Evolutionary conservation across 1,140 invertebrate species (phyloP).

Genomic region (Drosophila jambulina): DNA sequence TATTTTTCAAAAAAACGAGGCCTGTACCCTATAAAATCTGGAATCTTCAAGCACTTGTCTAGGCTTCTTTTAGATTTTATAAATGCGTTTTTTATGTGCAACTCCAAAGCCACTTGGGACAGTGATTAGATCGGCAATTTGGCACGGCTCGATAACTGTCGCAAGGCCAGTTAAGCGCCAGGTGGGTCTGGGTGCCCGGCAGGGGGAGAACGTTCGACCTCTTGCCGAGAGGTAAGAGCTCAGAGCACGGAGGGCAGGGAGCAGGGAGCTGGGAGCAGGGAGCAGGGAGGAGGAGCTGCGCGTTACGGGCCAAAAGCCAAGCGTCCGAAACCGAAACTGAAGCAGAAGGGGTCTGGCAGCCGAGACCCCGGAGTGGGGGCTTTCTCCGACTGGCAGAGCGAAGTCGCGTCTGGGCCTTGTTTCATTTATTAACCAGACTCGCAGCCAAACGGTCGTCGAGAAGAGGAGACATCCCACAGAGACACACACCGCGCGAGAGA

Average conservation of each 20-base stretch:
- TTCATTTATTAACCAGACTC: slow-evolving; percentile 73
- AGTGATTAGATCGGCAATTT: slow-evolving; percentile 83
- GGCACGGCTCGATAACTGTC: slow-evolving; percentile 79
- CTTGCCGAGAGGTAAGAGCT: neutral
- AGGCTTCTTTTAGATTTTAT: neutral
- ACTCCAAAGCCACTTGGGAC: slow-evolving; percentile 10
- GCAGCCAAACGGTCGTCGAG: slow-evolving; percentile 55
- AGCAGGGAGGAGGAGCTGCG: neutral
- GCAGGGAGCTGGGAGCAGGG: neutral
- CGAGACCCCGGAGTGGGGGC: slow-evolving; percentile 3
- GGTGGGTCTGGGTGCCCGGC: neutral
- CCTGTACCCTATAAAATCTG: neutral
- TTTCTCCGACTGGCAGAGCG: slow-evolving; percentile 51
- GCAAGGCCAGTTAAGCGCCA: slow-evolving; percentile 51
- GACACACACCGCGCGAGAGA: neutral
- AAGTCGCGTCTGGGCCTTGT: slow-evolving; percentile 19
- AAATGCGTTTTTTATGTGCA: neutral
- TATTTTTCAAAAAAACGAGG: no score
- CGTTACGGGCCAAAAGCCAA: slow-evolving; percentile 71
- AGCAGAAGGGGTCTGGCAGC: neutral
- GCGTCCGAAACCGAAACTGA: slow-evolving; percentile 53
- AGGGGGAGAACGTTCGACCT: slow-evolving; percentile 51
- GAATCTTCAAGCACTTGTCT: neutral
- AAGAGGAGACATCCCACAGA: neutral
- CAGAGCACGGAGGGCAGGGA: neutral